Evolutionary conservation across 2,888 invertebrate species (phyloP), one percentile per base, ranked within the genome.

Genomic region (Celastrina argiolus): DNA sequence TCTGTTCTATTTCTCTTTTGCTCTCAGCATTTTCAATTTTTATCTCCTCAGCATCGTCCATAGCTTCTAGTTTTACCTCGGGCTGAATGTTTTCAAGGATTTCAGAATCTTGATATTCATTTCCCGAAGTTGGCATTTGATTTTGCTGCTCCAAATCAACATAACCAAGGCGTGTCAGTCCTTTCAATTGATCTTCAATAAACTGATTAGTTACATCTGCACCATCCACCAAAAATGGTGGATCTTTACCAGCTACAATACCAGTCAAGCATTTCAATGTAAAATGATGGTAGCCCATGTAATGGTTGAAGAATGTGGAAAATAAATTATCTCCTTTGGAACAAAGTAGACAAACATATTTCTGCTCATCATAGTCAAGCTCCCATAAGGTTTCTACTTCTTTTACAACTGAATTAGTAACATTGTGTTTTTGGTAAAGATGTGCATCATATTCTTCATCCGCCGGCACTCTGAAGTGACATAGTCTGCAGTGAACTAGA

Each of bases 251-350:
- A 6, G 85, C 85, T 26, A 91, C 75, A 2, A 87, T 68, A 34
- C 72, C 76, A 5, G 88, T 76, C n/a, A 92, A 78, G 68, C 91
- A 91, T 76, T 89, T 91, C 0, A 92, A 73, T 6, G 91, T 90
- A 56, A 89, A 85, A 70, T 87, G 88, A 67, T 92, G 92, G 67
- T 76, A 86, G 0, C 88, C 85, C 83, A 92, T 88, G 66, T 81
- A 92, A 70, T 92, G 92, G 68, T 83, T 84, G 56, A 87, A 87
- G 71, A 88, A 90, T 45, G 80, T 81, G 10, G 78, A 74, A 1
- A 77, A 72, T 16, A 75, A 66, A 64, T 82, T 82, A 68, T 82
- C 81, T 2, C 82, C 69, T 73, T 88, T 90, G 0, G 81, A 79
- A 70, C 91, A 92, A 2, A 92, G 78, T 39, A 83, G 69, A 68